These are phyloP conservation scores for Melanostigma gelatinosum DNA, from an alignment of 2,113 vertebrate species.

Conservation along the genomic window DNA sequence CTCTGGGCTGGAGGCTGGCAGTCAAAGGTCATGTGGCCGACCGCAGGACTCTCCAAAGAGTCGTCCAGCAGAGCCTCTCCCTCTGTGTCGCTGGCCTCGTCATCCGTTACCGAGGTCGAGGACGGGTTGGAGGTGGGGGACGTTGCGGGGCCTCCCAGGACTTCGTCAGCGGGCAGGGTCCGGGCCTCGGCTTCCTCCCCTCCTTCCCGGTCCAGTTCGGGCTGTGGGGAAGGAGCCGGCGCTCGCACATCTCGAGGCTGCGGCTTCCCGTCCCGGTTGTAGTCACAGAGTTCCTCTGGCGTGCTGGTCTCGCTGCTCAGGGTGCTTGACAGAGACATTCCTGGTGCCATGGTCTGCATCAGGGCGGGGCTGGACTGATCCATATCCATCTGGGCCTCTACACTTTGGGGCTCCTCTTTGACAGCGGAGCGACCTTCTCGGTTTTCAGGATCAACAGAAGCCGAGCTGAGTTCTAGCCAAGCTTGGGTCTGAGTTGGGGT, in stretches of 20 bases:
- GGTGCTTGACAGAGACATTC: constrained; percentile 80
- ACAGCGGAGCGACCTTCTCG: constrained; percentile 22
- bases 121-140: constrained; percentile 76
- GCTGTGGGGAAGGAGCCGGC: constrained; percentile 45
- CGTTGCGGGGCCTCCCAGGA: constrained; percentile 70
- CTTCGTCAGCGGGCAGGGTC: constrained; percentile 78
- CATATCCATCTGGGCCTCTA: constrained; percentile 10
- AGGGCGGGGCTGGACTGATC: constrained; percentile 8
- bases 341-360: constrained; percentile 33
- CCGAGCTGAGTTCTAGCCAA: constrained; percentile 60
- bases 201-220: constrained; percentile 58
- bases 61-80: constrained; percentile 80
- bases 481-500: constrained; percentile 64
- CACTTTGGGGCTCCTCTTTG: constrained; percentile 18
- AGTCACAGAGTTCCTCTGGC: constrained; percentile 82
- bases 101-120: constrained; percentile 80
- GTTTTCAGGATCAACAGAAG: constrained; percentile 33
- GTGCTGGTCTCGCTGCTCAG: constrained; percentile 85
- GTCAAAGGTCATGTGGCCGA: constrained; percentile 48
- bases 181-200: constrained; percentile 75
- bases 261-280: constrained; percentile 70
- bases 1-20: constrained; percentile 48
- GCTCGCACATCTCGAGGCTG: constrained; percentile 43
- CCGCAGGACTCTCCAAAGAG: constrained; percentile 19
- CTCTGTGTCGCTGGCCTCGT: constrained; percentile 83